A percentile compares a stretch with the other conserved stretches of the same genome.
Conservation (phyloP, 2,888 invertebrate genomes). For the Amblyteles armatorius region DNA sequence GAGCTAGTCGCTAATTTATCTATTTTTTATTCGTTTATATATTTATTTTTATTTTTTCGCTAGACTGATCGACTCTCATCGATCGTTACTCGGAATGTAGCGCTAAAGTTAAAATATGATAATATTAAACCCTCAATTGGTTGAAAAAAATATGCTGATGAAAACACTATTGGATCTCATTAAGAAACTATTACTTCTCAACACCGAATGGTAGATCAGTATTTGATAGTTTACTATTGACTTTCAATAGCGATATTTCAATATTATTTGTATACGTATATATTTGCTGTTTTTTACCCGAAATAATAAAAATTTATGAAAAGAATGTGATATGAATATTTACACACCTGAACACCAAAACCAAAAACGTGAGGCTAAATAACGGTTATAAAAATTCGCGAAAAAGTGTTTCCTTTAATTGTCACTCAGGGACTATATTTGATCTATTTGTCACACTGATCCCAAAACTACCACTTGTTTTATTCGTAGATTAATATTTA, state of each 20-base stretch:
- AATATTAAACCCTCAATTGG: too few relatives aligned
- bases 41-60: not conserved
- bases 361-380: too few relatives aligned
- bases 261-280: constrained; percentile 58
- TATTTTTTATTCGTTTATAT: constrained; percentile 18
- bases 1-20: constrained; percentile 27
- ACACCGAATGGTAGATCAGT: not conserved
- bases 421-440: too few relatives aligned
- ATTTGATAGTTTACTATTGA: not conserved
- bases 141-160: too few relatives aligned
- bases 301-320: constrained; percentile 42
- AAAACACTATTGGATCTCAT: not conserved
- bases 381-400: too few relatives aligned
- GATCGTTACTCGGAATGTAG: not conserved
- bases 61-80: not conserved
- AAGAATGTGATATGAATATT: too few relatives aligned
- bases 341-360: too few relatives aligned
- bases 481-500: too few relatives aligned
- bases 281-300: constrained; percentile 62
- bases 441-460: too few relatives aligned
- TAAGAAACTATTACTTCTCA: not conserved
- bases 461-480: too few relatives aligned
- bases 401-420: too few relatives aligned
- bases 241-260: constrained; percentile 15
- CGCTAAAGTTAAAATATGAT: not conserved